phyloP scores from a whole-genome alignment of 1,140 invertebrate genomes.

The Telenomus remus region DNA sequence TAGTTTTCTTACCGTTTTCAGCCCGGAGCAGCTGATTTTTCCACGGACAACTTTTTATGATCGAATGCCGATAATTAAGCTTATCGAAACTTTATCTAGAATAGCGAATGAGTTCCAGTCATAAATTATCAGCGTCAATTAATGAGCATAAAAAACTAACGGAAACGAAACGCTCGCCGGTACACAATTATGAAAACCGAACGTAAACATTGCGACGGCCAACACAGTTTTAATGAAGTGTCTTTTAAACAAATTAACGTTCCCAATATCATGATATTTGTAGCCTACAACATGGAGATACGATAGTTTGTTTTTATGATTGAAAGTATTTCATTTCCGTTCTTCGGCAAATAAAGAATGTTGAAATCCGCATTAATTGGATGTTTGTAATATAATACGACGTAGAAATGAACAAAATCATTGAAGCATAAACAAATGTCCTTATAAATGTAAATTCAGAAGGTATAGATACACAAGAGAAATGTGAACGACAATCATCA shows the following conservation, averaged over 20 bases:
- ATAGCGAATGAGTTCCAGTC: constrained; percentile 1
- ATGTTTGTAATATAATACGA: too few species aligned
- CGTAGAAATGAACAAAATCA: too few species aligned
- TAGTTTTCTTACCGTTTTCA: neutral
- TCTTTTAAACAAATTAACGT: neutral
- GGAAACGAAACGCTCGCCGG: constrained; percentile 1
- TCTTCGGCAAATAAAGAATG: constrained; percentile 14
- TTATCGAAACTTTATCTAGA: neutral
- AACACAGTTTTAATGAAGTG: constrained; percentile 2
- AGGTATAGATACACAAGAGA: constrained; percentile 11
- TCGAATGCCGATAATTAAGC: neutral
- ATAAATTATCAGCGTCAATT: neutral
- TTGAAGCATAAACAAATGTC: too few species aligned
- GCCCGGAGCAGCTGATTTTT: neutral
- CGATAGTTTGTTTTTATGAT: neutral
- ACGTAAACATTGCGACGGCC: neutral
- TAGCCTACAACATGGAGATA: neutral
- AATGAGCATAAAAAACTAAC: neutral
- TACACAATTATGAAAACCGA: neutral
- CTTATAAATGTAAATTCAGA: too few species aligned
- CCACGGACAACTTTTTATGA: neutral
- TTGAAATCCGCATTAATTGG: too few species aligned
- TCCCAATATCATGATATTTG: neutral
- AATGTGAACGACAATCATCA: neutral
- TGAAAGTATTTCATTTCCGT: constrained; percentile 19